Evolutionary conservation across 2,113 vertebrate species (phyloP), one percentile per base, ranked within the genome.

Genomic region (Pholis gunnellus): DNA sequence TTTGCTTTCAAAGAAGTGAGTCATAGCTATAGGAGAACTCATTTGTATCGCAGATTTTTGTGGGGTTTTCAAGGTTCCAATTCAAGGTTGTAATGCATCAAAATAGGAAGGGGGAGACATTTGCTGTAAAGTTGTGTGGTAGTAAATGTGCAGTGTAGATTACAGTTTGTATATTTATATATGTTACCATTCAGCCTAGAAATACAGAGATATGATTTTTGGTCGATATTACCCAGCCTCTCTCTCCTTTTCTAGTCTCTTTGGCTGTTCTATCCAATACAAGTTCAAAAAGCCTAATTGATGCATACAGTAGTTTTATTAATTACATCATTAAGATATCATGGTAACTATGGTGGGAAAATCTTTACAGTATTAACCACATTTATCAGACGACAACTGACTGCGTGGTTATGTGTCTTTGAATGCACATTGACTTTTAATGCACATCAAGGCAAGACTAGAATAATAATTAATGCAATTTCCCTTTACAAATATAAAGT

Each of bases 41-140:
- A 31, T 15, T 56, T 56, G 27, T 44, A 57, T 46, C 20, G 17
- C 13, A 5, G 5, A 27, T 40, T 40, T 54, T n/a, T 0, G 25
- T 38, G 6, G 2, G 52, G 52, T 25, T 56, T 56, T 59, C 25
- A 13, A 27, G 25, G 56, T 29, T 59, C 56, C 4, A 5, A 59
- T 29, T 59, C 56, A 27, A 59, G 56, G 56, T 59, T 59, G 56
- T 59, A 29, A 59, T 59, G 56, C 56, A 59, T 27, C 56, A 29
- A 59, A 59, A 59, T 2, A 15, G 22, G 22, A 25, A 56, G 10
- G 11, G 25, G 8, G 8, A 20, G 50, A 54, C 9, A n/a, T 10
- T n/a, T 20, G 50, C 50, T n/a, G 50, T n/a, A 5, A 56, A 56
- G 52, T 25, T 40, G 1, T 40, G 38, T 40, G 38, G 38, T 40